Conservation (phyloP, 2,113 vertebrate species). For the Scomber colias region DNA sequence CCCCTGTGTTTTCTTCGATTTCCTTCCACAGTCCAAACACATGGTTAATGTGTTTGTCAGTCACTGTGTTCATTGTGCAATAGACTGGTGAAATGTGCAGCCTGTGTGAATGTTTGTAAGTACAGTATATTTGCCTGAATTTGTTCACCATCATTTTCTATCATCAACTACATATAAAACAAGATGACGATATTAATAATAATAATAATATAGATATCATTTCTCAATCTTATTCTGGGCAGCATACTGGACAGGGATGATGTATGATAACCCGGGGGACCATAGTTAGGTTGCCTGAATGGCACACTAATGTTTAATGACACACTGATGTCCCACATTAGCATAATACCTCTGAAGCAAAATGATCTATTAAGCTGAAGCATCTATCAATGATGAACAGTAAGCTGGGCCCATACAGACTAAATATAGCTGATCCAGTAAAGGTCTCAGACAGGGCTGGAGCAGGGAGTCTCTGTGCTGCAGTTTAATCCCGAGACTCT, state of each 20-base stretch:
- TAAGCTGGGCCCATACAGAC: slow-evolving; percentile 44
- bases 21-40: slow-evolving; percentile 11
- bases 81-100: slow-evolving; percentile 9
- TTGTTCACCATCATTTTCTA: slow-evolving; percentile 4
- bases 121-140: not conserved
- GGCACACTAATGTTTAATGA: slow-evolving; percentile 46
- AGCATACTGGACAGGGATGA: slow-evolving; percentile 10
- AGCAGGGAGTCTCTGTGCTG: slow-evolving; percentile 48
- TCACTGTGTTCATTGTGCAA: slow-evolving; percentile 20
- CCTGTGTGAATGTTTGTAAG: not conserved
- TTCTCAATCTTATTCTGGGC: slow-evolving; percentile 23
- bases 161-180: slow-evolving; percentile 22
- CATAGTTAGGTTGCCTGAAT: slow-evolving; percentile 40
- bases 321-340: slow-evolving; percentile 61
- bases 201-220: not conserved
- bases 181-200: not conserved
- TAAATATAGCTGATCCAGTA: slow-evolving; percentile 76
- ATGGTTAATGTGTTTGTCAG: slow-evolving; percentile 16
- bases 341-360: slow-evolving; percentile 57
- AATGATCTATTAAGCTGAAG: slow-evolving; percentile 58
- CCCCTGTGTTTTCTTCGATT: not conserved
- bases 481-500: slow-evolving; percentile 63
- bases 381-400: slow-evolving; percentile 58
- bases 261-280: slow-evolving; percentile 35
- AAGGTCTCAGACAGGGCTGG: slow-evolving; percentile 67